Evolutionary conservation across 2,888 invertebrate genomes (phyloP).

Genomic region (Cactoblastis cactorum): DNA sequence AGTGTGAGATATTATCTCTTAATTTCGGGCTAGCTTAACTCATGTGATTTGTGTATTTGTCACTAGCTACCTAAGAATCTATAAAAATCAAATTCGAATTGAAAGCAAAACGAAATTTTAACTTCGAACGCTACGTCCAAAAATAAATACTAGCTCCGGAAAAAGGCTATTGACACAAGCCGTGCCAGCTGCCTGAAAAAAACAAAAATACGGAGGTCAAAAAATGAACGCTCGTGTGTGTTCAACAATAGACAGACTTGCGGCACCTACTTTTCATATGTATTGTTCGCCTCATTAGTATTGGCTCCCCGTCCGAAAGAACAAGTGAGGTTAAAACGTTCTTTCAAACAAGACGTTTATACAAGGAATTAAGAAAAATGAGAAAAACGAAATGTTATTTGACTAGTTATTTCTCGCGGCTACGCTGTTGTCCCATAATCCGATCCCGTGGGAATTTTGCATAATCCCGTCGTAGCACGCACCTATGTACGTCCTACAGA

Average conservation of each 20-base stretch:
- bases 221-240: background rate
- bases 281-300: constrained; percentile 32
- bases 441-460: too few species aligned
- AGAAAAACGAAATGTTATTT: too few species aligned
- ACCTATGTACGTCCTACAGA: too few species aligned
- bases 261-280: constrained; percentile 17
- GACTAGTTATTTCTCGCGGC: too few species aligned
- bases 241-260: constrained; percentile 12
- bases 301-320: constrained; percentile 25
- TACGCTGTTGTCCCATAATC: too few species aligned
- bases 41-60: too few species aligned
- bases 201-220: constrained; percentile 8
- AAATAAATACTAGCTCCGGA: background rate
- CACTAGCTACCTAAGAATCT: too few species aligned
- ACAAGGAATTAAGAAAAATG: constrained; percentile 2
- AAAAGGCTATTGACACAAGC: constrained; percentile 10
- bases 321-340: constrained; percentile 24
- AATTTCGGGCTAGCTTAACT: too few species aligned
- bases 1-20: too few species aligned
- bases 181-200: constrained; percentile 4
- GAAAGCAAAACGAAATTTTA: too few species aligned
- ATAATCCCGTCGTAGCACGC: too few species aligned
- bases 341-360: constrained; percentile 22
- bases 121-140: background rate
- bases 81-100: too few species aligned